Evolutionary conservation across 2,113 vertebrate genomes (phyloP), one percentile per base, ranked within the genome.

Genomic region (Morone chrysops): DNA sequence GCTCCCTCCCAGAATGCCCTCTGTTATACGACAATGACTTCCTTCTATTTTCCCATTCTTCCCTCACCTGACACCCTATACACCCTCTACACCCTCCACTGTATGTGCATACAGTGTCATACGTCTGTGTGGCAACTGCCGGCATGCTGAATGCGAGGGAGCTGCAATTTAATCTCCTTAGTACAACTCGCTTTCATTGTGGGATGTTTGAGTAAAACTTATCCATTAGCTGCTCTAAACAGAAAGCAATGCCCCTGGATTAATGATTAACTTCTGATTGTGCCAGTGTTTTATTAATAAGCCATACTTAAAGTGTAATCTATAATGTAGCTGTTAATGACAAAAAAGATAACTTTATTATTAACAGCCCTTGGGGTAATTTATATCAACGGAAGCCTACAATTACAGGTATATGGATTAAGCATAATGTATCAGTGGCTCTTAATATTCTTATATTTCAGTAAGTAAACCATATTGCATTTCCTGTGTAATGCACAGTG

Each of bases 101-200:
- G 17, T 8, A 47, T 31, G 12, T 41, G 0, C 1, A 51, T 20
- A 53, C 56, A 54, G 48, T 59, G 31, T 62, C 4, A 22, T 7
- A 12, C 66, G 25, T 20, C 51, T 63, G 41, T 75, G 66, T 63
- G 65, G 43, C 65, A 25, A 48, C 18, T 41, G 48, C 47, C 60
- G 43, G 40, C 51, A 31, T 63, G 50, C 17, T 80, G 22, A 41
- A 84, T 71, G 56, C 36, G 50, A 70, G 11, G 47, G 31, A 67
- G 41, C 78, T 78, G 51, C 25, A 7, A n/a, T 75, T 88, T 89
- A 72, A 77, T 89, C 86, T 68, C 41, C 54, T 88, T 63, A n/a
- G 57, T 67, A 47, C 82, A 84, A 85, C 70, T 72, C 66, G 66
- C 65, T 87, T 83, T 84, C 63, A 62, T 71, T 79, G 59, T 75